Conservation (phyloP, 1,140 invertebrate genomes). For the Leguminivora glycinivorella region DNA sequence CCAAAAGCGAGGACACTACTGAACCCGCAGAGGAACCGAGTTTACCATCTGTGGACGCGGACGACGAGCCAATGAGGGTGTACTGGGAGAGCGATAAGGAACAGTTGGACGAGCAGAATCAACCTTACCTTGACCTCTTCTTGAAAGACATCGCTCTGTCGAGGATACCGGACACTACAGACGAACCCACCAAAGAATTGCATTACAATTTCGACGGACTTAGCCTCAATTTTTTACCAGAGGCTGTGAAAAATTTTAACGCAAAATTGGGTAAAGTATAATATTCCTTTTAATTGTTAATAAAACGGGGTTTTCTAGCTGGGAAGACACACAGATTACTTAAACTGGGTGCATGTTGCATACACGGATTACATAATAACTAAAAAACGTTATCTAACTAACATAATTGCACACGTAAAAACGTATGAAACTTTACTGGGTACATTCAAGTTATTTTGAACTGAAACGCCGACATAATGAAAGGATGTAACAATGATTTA, state of each 20-base stretch:
- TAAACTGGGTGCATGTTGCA: constrained; percentile 56
- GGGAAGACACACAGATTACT: constrained; percentile 74
- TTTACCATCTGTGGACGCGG: constrained; percentile 39
- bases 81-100: constrained; percentile 71
- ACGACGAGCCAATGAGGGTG: constrained; percentile 66
- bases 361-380: background rate
- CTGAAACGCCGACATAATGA: background rate
- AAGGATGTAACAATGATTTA: constrained; percentile 18
- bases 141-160: constrained; percentile 58
- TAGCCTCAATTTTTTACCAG: constrained; percentile 58
- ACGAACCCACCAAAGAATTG: constrained; percentile 67
- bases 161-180: constrained; percentile 66
- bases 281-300: constrained; percentile 48
- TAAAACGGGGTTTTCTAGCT: constrained; percentile 40
- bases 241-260: constrained; percentile 54
- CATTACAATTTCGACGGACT: constrained; percentile 63
- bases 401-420: background rate
- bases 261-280: constrained; percentile 71
- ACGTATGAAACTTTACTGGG: background rate
- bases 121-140: constrained; percentile 63
- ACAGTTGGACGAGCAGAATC: constrained; percentile 54
- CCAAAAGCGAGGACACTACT: constrained; percentile 48
- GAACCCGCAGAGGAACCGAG: constrained; percentile 44
- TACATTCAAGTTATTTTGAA: background rate
- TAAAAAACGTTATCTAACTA: background rate